These are phyloP conservation scores for Lepisosteus oculatus DNA, from an alignment of 2,113 vertebrate species.

Conservation along the genomic window DNA sequence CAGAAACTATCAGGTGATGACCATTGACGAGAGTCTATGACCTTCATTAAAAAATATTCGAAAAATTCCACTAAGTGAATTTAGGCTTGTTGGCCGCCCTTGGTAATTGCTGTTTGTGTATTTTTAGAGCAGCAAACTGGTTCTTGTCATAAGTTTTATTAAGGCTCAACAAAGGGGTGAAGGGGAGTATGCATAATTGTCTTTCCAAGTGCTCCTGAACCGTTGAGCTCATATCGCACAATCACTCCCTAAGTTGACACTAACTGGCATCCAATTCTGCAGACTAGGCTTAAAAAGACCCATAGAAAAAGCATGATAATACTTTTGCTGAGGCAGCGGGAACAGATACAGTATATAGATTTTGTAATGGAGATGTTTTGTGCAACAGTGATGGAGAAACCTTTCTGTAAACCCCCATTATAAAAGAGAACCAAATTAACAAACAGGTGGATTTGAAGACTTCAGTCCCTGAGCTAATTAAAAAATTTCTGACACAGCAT, in stretches of 20 bases:
- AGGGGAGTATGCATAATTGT: not conserved
- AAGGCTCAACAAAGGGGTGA: not conserved
- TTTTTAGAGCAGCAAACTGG: not conserved
- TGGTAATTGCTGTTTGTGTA: too few relatives aligned
- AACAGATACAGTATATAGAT: not conserved
- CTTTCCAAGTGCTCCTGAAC: not conserved
- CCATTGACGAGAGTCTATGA: conserved; percentile 14
- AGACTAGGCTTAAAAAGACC: not conserved
- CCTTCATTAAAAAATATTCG: conserved; percentile 7
- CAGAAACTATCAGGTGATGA: conserved; percentile 12
- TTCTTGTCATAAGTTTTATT: not conserved
- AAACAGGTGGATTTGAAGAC: too few relatives aligned
- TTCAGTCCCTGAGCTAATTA: too few relatives aligned
- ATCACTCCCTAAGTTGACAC: not conserved
- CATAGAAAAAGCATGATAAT: not conserved
- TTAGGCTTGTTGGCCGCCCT: not conserved
- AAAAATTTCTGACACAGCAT: too few relatives aligned
- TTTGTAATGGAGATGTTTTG: conserved; percentile 5
- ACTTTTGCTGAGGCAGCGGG: not conserved
- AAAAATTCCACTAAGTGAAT: not conserved
- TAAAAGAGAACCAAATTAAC: too few relatives aligned
- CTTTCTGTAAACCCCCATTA: not conserved
- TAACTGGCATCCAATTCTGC: not conserved
- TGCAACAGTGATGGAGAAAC: not conserved
- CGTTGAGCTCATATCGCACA: not conserved